phyloP scores from a whole-genome alignment of 2,888 invertebrate species.

The Tyria jacobaeae region DNA sequence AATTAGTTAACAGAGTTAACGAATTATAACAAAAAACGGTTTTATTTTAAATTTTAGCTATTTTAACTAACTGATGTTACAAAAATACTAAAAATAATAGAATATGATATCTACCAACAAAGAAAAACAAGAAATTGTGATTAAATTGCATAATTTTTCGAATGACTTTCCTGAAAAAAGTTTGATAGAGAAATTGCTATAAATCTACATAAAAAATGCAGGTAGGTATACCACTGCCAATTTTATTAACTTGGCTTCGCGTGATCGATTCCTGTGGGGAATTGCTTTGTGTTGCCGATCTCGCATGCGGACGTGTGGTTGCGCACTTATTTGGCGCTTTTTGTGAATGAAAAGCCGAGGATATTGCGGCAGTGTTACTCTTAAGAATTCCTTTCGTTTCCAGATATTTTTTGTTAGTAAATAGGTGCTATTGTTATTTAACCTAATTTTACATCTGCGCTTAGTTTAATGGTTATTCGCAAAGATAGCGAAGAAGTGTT shows the following conservation, averaged over 20 bases:
- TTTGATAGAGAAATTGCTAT: neutral
- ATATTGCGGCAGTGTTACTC: constrained; percentile 55
- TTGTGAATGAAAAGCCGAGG: constrained; percentile 54
- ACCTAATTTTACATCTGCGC: neutral
- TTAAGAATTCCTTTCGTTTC: constrained; percentile 41
- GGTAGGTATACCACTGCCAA: constrained; percentile 57
- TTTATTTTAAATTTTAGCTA: too few species aligned
- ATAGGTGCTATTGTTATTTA: neutral
- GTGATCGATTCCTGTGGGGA: constrained; percentile 73
- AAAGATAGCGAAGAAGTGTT: too few species aligned
- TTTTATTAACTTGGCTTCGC: constrained; percentile 71
- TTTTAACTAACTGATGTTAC: too few species aligned
- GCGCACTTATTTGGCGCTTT: constrained; percentile 56
- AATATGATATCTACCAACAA: too few species aligned
- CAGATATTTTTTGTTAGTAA: constrained; percentile 1
- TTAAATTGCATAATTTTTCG: neutral
- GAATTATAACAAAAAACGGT: too few species aligned
- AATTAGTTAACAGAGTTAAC: too few species aligned
- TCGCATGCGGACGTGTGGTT: constrained; percentile 57
- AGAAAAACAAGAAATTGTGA: too few species aligned
- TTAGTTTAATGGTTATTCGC: neutral
- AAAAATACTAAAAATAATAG: too few species aligned
- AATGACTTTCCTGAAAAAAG: neutral
- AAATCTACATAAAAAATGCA: constrained; percentile 48
- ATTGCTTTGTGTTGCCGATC: constrained; percentile 65